Evolutionary conservation across 2,888 invertebrate species (phyloP).

Genomic region (Dendrolimus pini): DNA sequence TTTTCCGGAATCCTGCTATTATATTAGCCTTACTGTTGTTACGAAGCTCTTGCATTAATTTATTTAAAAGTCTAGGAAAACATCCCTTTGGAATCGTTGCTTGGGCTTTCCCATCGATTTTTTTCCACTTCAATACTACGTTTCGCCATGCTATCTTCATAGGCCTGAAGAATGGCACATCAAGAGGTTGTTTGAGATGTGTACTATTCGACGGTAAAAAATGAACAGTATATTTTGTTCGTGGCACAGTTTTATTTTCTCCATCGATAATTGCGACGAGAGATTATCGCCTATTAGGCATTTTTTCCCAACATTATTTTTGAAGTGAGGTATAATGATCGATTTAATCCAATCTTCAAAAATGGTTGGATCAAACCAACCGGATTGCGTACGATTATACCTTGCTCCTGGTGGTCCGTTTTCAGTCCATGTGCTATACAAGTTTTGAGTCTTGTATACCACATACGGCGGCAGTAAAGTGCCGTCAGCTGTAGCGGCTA

Average conservation of each 20-base stretch:
- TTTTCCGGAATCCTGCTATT: slow-evolving; percentile 2
- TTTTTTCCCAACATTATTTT: slow-evolving; percentile 23
- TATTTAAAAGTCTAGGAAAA: no score
- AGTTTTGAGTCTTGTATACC: slow-evolving; percentile 1
- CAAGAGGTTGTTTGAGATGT: slow-evolving; percentile 2
- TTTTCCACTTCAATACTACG: no score
- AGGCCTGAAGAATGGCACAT: no score
- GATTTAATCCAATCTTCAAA: slow-evolving; percentile 35
- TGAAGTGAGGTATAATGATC: slow-evolving; percentile 18
- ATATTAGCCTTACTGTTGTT: slow-evolving; percentile 1
- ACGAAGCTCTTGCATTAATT: slow-evolving; percentile 1
- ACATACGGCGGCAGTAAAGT: slow-evolving; percentile 2
- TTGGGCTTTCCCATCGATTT: no score
- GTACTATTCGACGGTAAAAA: neutral
- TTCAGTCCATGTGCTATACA: neutral
- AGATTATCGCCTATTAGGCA: slow-evolving; percentile 42
- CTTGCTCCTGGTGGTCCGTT: slow-evolving; percentile 22
- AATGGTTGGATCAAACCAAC: slow-evolving; percentile 31
- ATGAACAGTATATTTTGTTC: no score
- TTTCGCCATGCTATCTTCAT: no score
- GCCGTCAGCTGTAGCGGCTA: slow-evolving; percentile 1
- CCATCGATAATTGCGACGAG: slow-evolving; percentile 14
- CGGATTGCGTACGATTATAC: slow-evolving; percentile 36
- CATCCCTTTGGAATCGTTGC: no score
- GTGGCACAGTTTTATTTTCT: neutral